These are phyloP conservation scores for Anastatus disparis DNA, from an alignment of 1,140 invertebrate genomes.

Conservation along the genomic window DNA sequence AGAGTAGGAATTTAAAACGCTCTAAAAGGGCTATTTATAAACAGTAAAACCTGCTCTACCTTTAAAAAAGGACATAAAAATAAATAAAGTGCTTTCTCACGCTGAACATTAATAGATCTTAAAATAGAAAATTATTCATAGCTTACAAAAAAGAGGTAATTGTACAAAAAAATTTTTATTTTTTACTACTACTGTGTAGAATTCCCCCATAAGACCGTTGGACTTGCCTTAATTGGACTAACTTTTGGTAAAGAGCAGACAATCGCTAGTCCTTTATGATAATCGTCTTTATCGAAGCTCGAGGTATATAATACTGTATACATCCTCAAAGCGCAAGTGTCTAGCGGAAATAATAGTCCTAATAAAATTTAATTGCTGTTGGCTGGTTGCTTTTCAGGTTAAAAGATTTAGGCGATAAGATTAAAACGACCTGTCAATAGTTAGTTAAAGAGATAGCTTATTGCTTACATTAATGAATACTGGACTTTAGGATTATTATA, in stretches of 20 bases:
- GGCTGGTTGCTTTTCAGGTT: no score
- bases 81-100: constrained; percentile 23
- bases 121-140: constrained; percentile 6
- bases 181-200: not conserved
- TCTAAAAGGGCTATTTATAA: no score
- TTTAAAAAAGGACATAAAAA: constrained; percentile 4
- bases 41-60: no score
- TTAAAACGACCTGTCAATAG: no score
- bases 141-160: not conserved
- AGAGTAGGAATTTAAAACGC: constrained; percentile 3
- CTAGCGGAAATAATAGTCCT: no score
- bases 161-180: constrained; percentile 3
- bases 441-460: no score
- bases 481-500: no score
- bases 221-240: constrained; percentile 28
- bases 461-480: no score
- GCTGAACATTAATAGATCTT: not conserved
- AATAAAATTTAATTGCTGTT: no score
- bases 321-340: no score
- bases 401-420: no score
- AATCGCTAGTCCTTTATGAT: constrained; percentile 16
- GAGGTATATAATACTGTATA: no score
- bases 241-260: constrained; percentile 13
- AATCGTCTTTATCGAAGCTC: constrained; percentile 17
- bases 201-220: not conserved